These are phyloP conservation scores for Dendrolimus pini DNA, from an alignment of 2,888 invertebrate genomes.

Conservation along the genomic window DNA sequence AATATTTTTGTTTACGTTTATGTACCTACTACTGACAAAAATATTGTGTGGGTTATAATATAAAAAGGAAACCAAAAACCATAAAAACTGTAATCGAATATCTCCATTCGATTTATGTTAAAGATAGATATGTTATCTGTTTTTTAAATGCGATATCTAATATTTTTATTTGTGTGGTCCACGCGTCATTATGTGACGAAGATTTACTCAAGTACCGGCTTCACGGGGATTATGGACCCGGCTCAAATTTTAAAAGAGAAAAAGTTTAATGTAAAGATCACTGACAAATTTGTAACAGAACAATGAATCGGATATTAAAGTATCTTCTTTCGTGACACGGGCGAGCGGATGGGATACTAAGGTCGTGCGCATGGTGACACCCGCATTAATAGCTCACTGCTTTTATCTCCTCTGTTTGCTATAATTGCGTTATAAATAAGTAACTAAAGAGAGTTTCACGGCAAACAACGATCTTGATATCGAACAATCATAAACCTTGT, in stretches of 20 bases:
- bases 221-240: slow-evolving; percentile 65
- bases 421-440: neutral
- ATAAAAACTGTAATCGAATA: slow-evolving; percentile 6
- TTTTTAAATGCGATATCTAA: slow-evolving; percentile 34
- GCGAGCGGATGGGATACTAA: slow-evolving; percentile 59
- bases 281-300: slow-evolving; percentile 77
- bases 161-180: slow-evolving; percentile 66
- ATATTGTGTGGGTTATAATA: neutral
- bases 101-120: slow-evolving; percentile 15
- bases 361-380: slow-evolving; percentile 34
- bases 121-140: slow-evolving; percentile 26
- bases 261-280: slow-evolving; percentile 75
- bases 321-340: slow-evolving; percentile 72
- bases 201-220: slow-evolving; percentile 59
- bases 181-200: slow-evolving; percentile 47
- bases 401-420: neutral
- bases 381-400: neutral
- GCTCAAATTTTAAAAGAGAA: slow-evolving; percentile 68
- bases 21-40: neutral
- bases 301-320: slow-evolving; percentile 75
- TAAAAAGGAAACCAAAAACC: neutral
- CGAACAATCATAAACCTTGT: neutral
- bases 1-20: no score
- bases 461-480: neutral
- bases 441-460: neutral